Evolutionary conservation across 2,888 invertebrate genomes (phyloP).

Genomic region (Busseola fusca): DNA sequence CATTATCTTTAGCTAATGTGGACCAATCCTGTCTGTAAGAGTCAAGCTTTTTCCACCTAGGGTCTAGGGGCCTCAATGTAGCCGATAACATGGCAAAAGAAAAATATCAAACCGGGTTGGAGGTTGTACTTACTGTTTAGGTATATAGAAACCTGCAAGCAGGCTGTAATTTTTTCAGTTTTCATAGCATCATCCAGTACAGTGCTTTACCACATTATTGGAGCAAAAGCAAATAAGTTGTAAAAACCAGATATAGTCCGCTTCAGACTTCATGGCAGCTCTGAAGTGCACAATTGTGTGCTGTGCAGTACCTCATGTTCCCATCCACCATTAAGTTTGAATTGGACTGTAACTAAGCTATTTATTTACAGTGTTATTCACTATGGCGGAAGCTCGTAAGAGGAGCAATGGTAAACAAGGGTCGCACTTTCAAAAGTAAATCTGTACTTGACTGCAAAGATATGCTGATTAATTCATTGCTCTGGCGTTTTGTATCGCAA

Average conservation of each 20-base stretch:
- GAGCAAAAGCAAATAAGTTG: background rate
- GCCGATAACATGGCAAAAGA: too few species aligned
- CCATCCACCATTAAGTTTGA: background rate
- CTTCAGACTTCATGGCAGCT: background rate
- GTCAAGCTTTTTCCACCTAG: too few species aligned
- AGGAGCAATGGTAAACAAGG: slow-evolving; percentile 63
- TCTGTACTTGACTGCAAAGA: slow-evolving; percentile 60
- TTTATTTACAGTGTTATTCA: slow-evolving; percentile 30
- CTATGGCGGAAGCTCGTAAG: slow-evolving; percentile 61
- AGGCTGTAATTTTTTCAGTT: background rate
- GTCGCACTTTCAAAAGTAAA: slow-evolving; percentile 63
- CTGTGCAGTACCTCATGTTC: background rate
- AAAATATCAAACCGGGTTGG: too few species aligned
- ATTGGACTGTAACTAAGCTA: background rate
- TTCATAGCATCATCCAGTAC: too few species aligned
- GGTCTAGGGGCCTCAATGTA: too few species aligned
- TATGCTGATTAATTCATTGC: slow-evolving; percentile 63
- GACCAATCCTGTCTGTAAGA: too few species aligned
- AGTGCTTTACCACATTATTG: too few species aligned
- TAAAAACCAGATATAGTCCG: background rate
- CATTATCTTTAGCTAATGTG: too few species aligned
- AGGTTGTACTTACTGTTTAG: background rate
- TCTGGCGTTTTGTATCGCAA: slow-evolving; percentile 67
- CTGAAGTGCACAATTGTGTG: background rate
- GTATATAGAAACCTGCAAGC: too few species aligned